Percentiles rank a stretch among this genome's conserved stretches.
These are phyloP conservation scores for Salarias fasciatus DNA, from an alignment of 2,797 vertebrate genomes.

Conservation along the genomic window DNA sequence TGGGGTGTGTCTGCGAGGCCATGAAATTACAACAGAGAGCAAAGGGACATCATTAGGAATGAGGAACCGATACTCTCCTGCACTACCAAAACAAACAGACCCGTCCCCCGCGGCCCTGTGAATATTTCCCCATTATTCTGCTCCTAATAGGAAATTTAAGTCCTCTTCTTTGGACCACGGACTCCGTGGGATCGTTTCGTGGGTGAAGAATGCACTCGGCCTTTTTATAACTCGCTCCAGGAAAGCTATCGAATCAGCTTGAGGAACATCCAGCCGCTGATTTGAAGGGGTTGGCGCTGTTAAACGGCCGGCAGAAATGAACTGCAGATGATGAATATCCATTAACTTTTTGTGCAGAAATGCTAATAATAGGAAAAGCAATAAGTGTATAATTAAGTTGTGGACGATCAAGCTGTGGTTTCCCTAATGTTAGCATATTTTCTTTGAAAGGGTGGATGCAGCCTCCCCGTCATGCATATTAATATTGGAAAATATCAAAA, in stretches of 20 bases:
- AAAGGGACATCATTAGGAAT: slow-evolving; percentile 50
- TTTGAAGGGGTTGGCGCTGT: slow-evolving; percentile 16
- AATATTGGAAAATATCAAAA: too few relatives aligned
- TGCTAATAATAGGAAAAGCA: slow-evolving; percentile 29
- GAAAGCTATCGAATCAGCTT: slow-evolving; percentile 41
- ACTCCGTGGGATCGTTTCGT: slow-evolving; percentile 32
- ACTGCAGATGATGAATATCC: slow-evolving; percentile 38
- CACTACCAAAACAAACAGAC: slow-evolving; percentile 67
- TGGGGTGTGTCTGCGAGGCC: slow-evolving; percentile 14
- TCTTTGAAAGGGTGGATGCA: too few relatives aligned
- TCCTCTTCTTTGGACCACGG: slow-evolving; percentile 27
- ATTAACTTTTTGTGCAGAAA: slow-evolving; percentile 5
- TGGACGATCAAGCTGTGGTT: slow-evolving; percentile 14
- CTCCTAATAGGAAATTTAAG: slow-evolving; percentile 58
- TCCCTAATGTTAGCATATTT: slow-evolving; percentile 1
- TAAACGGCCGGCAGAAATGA: slow-evolving; percentile 34
- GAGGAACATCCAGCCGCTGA: slow-evolving; percentile 29
- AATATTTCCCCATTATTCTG: slow-evolving; percentile 67
- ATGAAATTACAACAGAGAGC: slow-evolving; percentile 47
- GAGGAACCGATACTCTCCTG: slow-evolving; percentile 38
- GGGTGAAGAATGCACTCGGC: slow-evolving; percentile 10
- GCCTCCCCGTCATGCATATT: too few relatives aligned
- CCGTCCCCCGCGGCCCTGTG: slow-evolving; percentile 41
- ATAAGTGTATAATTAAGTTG: slow-evolving; percentile 33
- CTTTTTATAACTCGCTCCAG: slow-evolving; percentile 30